phyloP scores from a whole-genome alignment of 1,140 invertebrate genomes.

The Triops longicaudatus region DNA sequence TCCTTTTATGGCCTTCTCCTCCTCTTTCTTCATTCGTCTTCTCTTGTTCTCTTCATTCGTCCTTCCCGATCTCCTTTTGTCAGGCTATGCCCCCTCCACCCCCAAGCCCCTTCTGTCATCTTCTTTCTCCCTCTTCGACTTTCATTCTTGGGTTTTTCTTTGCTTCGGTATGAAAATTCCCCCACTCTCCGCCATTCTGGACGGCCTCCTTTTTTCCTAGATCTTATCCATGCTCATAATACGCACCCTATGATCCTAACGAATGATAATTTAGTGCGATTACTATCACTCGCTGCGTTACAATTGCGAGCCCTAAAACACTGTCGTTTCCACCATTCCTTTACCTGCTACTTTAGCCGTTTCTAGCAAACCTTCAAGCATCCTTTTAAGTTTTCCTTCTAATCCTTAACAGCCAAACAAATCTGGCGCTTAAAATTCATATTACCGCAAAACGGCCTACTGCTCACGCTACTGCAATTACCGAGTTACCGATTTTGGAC shows the following conservation, averaged over 20 bases:
- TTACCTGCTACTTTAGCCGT: not conserved
- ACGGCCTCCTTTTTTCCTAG: not conserved
- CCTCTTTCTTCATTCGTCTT: conserved; percentile 25
- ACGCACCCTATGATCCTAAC: not conserved
- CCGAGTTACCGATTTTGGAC: no score
- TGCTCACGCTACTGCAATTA: no score
- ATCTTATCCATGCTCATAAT: not conserved
- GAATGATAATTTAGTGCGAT: conserved; percentile 18
- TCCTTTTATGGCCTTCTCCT: not conserved
- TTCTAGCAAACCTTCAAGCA: no score
- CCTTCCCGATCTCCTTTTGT: conserved; percentile 19
- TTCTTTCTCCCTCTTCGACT: conserved; percentile 8
- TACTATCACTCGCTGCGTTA: not conserved
- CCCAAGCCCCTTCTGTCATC: conserved; percentile 9
- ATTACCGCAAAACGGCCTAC: no score
- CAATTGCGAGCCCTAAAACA: not conserved
- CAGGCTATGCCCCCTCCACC: not conserved
- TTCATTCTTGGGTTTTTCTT: conserved; percentile 17
- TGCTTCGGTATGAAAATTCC: not conserved
- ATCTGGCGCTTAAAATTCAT: no score
- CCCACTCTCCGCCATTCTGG: not conserved
- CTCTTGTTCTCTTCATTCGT: conserved; percentile 23
- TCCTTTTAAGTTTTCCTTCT: no score
- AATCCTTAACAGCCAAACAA: no score
- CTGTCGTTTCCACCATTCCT: no score